Evolutionary conservation across 1,140 invertebrate species (phyloP).

Genomic region (Drosophila tropicalis): DNA sequence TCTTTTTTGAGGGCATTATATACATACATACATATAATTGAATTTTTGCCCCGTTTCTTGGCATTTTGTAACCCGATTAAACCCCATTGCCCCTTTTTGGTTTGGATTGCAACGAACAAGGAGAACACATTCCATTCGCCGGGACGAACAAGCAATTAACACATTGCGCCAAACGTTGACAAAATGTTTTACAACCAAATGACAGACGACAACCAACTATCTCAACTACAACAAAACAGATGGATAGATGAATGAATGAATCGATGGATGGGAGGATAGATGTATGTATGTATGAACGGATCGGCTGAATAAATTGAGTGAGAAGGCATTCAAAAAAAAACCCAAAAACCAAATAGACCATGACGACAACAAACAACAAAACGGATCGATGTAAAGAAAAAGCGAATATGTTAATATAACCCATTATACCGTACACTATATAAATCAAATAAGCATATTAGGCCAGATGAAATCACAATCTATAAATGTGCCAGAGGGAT

Average conservation of each 20-base stretch:
- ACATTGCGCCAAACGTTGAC: slow-evolving; percentile 64
- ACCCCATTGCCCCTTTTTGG: too few species aligned
- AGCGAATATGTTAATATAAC: too few species aligned
- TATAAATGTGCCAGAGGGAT: too few species aligned
- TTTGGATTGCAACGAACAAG: neutral
- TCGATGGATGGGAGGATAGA: slow-evolving; percentile 28
- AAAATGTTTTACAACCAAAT: slow-evolving; percentile 35
- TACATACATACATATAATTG: slow-evolving; percentile 35
- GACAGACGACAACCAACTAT: slow-evolving; percentile 31
- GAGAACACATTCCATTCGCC: slow-evolving; percentile 27
- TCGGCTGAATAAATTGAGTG: neutral
- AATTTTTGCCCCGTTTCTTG: slow-evolving; percentile 40
- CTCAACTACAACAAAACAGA: slow-evolving; percentile 10
- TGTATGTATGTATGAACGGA: neutral
- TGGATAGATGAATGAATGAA: slow-evolving; percentile 10
- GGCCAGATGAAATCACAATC: neutral
- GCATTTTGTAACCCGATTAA: neutral
- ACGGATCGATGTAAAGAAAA: slow-evolving; percentile 2
- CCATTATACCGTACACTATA: neutral
- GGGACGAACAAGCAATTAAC: slow-evolving; percentile 56
- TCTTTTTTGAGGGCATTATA: neutral
- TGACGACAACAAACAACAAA: slow-evolving; percentile 48
- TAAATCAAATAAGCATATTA: neutral
- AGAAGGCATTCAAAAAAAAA: slow-evolving; percentile 49
- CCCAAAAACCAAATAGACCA: slow-evolving; percentile 76